These are phyloP conservation scores for Chauna torquata DNA, from an alignment of 2,113 vertebrate genomes.

Conservation along the genomic window DNA sequence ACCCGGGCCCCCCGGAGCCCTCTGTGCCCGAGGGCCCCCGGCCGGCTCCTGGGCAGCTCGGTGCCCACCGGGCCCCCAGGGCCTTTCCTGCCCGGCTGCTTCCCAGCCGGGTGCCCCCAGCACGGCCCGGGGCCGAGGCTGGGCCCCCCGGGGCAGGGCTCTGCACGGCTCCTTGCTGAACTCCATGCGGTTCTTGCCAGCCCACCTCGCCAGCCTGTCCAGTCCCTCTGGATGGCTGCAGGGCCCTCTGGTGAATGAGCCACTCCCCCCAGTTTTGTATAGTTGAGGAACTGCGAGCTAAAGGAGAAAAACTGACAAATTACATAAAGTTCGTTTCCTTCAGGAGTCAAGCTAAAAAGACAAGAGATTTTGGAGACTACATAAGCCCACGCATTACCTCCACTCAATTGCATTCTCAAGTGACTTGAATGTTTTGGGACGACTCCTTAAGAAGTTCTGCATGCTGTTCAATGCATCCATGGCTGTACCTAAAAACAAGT, in stretches of 20 bases:
- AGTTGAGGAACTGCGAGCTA: rapidly evolving
- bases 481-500: conserved; percentile 85
- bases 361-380: not conserved
- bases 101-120: not conserved
- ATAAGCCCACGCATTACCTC: conserved; percentile 80
- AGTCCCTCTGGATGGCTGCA: not conserved
- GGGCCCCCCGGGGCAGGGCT: not conserved
- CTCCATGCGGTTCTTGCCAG: not conserved
- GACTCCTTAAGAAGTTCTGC: conserved; percentile 98
- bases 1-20: too few relatives aligned
- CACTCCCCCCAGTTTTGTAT: not conserved
- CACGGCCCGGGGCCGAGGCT: not conserved
- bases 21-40: too few relatives aligned
- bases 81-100: not conserved
- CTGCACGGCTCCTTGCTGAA: not conserved
- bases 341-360: not conserved
- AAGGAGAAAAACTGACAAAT: not conserved
- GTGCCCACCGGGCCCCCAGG: not conserved
- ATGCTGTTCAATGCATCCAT: conserved; percentile 99
- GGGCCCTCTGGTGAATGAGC: not conserved
- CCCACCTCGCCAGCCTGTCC: not conserved
- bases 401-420: conserved; percentile 97
- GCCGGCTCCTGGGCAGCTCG: too few relatives aligned
- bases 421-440: conserved; percentile 97
- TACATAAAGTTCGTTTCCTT: not conserved